Evolutionary conservation across 23 tunicate genomes (phyloP), one percentile per base, ranked within the genome.

Genomic region (Aplidium turbinatum): DNA sequence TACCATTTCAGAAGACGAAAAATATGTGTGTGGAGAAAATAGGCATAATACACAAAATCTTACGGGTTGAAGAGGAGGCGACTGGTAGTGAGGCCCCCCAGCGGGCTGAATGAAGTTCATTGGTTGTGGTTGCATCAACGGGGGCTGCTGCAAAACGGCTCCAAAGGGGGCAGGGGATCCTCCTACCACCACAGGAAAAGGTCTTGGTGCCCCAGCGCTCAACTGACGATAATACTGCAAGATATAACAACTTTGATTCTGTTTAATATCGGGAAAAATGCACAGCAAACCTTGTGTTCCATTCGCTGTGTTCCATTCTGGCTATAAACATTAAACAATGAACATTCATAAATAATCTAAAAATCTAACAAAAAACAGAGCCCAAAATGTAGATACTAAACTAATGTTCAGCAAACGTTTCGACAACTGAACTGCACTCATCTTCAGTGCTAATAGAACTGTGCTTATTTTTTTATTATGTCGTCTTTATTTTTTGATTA

Each of bases 221-320:
- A 78, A 16, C 52, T 78, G 83, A 9, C 83, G 83, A 51, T 65
- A 78, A 31, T 78, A 78, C 83, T 78, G 25, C 25, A 53, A 65
- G 19, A 20, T 2, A 16, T 6, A 9, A 42, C 50, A 42, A 42
- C 50, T 9, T 42, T 16, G 50, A 11, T 9, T n/a, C n/a, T n/a
- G n/a, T n/a, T n/a, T n/a, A n/a, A n/a, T n/a, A n/a, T n/a, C n/a
- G n/a, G 24, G 24, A 54, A 9, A 6, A 7, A 9, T 21, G 24
- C n/a, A 54, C 22, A 18, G 22, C n/a, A 54, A 11, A 11, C 50
- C 11, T 42, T 42, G 11, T 11, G 50, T 42, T 42, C 50, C 50
- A 16, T 11, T 42, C 50, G 16, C 50, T 11, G 16, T 11, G 16
- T 42, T 42, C 11, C 50, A 42, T 42, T 42, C n/a, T n/a, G n/a